Evolutionary conservation across 2,888 invertebrate genomes (phyloP).

Genomic region (Eristalis intricaria): DNA sequence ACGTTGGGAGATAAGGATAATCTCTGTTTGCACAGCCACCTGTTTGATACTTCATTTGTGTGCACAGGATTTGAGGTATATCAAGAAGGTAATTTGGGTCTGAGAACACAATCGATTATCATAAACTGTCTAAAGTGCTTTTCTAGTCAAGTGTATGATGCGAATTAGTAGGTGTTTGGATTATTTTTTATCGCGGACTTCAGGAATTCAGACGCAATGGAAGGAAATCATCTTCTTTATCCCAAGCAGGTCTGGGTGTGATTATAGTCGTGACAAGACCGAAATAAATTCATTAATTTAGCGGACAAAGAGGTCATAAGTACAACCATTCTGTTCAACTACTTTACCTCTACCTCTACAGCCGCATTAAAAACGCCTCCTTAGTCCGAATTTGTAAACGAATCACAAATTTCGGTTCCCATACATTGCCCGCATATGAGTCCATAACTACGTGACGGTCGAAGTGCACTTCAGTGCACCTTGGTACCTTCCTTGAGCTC

Average conservation of each 20-base stretch:
- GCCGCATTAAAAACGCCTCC: background rate
- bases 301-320: too few relatives aligned
- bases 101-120: background rate
- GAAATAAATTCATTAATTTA: too few relatives aligned
- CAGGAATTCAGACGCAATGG: too few relatives aligned
- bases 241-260: too few relatives aligned
- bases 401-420: background rate
- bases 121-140: slow-evolving; percentile 9
- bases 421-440: too few relatives aligned
- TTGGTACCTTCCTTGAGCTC: background rate
- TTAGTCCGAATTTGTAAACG: background rate
- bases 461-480: too few relatives aligned
- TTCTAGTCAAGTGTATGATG: background rate
- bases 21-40: slow-evolving; percentile 46
- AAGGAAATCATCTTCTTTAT: too few relatives aligned
- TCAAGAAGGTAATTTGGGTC: slow-evolving; percentile 1
- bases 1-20: slow-evolving; percentile 19
- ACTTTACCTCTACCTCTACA: background rate
- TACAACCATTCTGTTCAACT: too few relatives aligned
- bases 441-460: too few relatives aligned
- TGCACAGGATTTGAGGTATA: background rate
- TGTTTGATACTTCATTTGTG: slow-evolving; percentile 37
- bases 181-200: too few relatives aligned
- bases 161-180: background rate
- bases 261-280: too few relatives aligned